Conservation (phyloP, 2,113 vertebrate genomes). For the Tylochromis polylepis region DNA sequence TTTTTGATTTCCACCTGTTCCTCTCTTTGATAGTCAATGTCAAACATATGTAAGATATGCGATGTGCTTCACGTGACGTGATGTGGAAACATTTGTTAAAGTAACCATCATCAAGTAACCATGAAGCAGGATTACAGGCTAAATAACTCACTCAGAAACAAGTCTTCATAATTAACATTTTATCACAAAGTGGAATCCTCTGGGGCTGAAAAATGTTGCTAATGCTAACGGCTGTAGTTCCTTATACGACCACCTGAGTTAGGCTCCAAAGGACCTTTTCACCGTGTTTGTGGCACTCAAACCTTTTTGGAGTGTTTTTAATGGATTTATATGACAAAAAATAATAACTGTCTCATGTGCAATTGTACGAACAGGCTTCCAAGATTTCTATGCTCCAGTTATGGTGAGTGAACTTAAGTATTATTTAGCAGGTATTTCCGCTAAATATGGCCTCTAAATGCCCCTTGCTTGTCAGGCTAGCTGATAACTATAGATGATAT, state of each 20-base stretch:
- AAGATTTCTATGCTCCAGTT: background rate
- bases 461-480: background rate
- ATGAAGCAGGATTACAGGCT: background rate
- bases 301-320: background rate
- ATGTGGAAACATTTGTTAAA: background rate
- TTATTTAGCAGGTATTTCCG: background rate
- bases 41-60: background rate
- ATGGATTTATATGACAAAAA: background rate
- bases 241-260: background rate
- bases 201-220: background rate
- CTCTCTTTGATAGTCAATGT: background rate
- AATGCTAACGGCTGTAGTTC: background rate
- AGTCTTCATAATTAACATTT: background rate
- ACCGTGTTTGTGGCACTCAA: background rate
- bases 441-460: background rate
- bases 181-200: background rate
- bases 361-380: background rate
- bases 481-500: background rate
- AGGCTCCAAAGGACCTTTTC: background rate
- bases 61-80: background rate
- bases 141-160: background rate
- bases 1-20: background rate
- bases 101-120: too few relatives aligned
- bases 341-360: background rate
- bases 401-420: background rate